Base-by-base conservation (phyloP, 2,797 vertebrate genomes). In the Etheostoma nigrum region DNA sequence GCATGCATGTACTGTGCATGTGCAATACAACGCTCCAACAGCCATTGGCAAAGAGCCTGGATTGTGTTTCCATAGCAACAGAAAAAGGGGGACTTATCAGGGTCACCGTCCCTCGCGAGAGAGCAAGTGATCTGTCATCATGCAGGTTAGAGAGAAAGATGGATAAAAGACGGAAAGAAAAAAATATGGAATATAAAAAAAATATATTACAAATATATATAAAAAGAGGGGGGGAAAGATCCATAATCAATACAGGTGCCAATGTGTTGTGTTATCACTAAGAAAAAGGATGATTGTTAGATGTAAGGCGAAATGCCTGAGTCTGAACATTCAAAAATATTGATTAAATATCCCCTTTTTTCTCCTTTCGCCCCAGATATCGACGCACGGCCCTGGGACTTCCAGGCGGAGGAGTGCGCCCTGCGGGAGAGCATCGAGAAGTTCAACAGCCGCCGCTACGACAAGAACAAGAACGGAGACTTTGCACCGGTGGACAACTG, bases 371-470 rank as follows among this genome's bases (percentile, higher is more conserved):
- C 27, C 4, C 1, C 82, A 99, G 98, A 99, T 78, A 97, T 99
- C 0, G 98, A 99, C 3, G 98, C 97, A 0, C 96, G 98, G 9
- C 98, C 98, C 0, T 99, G 98, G 98, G 98, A 99, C 89, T 99
- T 99, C 94, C 98, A 99, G 92, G 97, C 98, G 0, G 98, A 99
- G 90, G 98, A 99, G 77, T 99, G 98, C 58, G 97, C 97, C 15
- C 92, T 99, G 75, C 93, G 98, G 4, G 97, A 97, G 90, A 96
- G 94, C 94, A 99, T 99, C 0, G 98, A 99, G 84, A 96, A 96
- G 78, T 99, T 99, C 89, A 99, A 99, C 90, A 95, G 94, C 81
- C 95, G 97, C 2, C 94, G 98, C 9, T 99, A 99, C 0, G 97
- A 97, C 86, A 95, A 90, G 74, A 91, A 94, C 71, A 95, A 91